Percentiles rank a stretch among this genome's conserved stretches.
Conservation (phyloP, 2,888 invertebrate species). For the Griposia aprilina region DNA sequence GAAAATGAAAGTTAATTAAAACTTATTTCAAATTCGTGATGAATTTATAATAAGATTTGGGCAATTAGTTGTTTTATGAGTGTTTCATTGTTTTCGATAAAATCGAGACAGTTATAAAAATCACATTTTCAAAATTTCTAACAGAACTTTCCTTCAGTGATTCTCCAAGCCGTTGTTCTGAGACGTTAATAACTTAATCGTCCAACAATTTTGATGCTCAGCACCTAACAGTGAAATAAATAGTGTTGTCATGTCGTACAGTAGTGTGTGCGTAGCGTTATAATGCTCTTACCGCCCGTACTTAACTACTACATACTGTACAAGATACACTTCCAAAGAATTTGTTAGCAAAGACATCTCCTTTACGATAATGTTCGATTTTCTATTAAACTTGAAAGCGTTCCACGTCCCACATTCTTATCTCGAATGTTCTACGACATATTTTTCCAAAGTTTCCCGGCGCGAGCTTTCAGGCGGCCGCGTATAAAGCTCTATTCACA, state of each 20-base stretch:
- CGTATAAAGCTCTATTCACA: conserved; percentile 91
- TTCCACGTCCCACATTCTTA: conserved; percentile 90
- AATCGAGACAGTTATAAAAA: conserved; percentile 31
- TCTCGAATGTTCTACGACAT: conserved; percentile 90
- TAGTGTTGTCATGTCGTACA: conserved; percentile 40
- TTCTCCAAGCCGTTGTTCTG: conserved; percentile 22
- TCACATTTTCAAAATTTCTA: conserved; percentile 29
- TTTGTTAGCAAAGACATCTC: conserved; percentile 90
- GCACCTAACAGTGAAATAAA: conserved; percentile 37
- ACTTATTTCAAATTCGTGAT: conserved; percentile 59
- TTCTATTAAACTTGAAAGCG: conserved; percentile 91
- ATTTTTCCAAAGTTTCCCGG: conserved; percentile 91
- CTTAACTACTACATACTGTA: conserved; percentile 73
- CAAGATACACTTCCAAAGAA: conserved; percentile 85
- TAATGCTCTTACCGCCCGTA: conserved; percentile 67
- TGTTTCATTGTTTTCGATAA: conserved; percentile 51
- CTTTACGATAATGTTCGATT: conserved; percentile 91
- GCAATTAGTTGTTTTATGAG: conserved; percentile 38
- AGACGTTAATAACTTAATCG: conserved; percentile 46
- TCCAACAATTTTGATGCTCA: conserved; percentile 26
- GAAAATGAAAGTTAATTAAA: conserved; percentile 51
- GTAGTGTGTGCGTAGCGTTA: conserved; percentile 60
- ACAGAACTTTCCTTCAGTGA: conserved; percentile 4
- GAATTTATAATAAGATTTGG: conserved; percentile 34
- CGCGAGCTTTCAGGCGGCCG: conserved; percentile 89